Evolutionary conservation across 92 coral and sea anemone species (phyloP).

Genomic region (Bergia puertoricense): DNA sequence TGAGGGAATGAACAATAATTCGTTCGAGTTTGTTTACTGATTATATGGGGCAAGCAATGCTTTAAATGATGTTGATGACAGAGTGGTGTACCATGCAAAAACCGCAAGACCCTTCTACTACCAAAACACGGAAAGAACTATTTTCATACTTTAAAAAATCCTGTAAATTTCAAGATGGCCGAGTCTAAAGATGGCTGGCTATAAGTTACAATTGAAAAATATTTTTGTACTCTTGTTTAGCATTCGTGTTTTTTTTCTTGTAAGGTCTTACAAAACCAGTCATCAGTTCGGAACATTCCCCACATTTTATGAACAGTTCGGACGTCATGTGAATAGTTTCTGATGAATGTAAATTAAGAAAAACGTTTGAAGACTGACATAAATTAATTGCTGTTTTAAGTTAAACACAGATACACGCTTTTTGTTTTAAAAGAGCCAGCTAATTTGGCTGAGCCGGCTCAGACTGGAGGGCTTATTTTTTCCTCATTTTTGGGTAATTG

Average conservation of each 20-base stretch:
- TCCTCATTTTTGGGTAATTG: no score
- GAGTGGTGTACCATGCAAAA: neutral
- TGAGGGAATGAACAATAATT: neutral
- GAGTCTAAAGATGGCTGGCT: neutral
- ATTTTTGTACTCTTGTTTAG: neutral
- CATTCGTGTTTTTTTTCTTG: neutral
- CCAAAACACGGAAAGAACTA: constrained; percentile 14
- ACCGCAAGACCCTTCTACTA: constrained; percentile 7
- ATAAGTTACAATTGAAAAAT: neutral
- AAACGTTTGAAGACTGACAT: neutral
- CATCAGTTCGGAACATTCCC: no score
- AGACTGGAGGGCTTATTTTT: no score
- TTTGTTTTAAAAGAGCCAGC: no score
- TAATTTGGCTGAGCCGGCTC: no score
- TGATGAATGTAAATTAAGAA: neutral
- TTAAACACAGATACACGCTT: neutral
- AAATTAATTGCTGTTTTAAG: neutral
- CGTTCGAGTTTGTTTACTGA: neutral
- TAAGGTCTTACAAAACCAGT: neutral
- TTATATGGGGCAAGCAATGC: neutral
- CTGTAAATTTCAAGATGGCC: neutral
- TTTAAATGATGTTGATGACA: constrained; percentile 1
- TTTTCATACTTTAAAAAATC: neutral
- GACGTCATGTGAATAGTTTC: no score
- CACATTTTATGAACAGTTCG: no score